Evolutionary conservation across 2,113 vertebrate genomes (phyloP).

Genomic region (Talpa occidentalis): DNA sequence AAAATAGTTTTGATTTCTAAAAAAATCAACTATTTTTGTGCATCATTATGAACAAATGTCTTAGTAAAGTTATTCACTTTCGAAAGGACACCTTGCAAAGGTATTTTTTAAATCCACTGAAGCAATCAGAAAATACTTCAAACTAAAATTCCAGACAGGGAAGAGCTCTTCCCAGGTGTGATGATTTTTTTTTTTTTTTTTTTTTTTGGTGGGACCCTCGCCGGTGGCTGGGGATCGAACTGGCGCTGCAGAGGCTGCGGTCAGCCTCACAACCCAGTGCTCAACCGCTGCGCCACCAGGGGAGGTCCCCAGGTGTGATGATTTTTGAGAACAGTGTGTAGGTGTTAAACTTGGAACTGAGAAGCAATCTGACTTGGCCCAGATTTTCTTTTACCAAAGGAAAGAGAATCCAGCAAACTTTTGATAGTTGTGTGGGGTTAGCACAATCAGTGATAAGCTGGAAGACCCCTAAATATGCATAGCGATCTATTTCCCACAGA

Average conservation of each 20-base stretch:
- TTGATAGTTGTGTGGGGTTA: neutral
- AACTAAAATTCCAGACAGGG: neutral
- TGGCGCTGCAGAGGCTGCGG: too few relatives aligned
- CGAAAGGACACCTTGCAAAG: neutral
- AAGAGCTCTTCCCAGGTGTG: neutral
- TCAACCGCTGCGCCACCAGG: too few relatives aligned
- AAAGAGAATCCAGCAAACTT: neutral
- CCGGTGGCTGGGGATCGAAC: too few relatives aligned
- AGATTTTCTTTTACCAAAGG: neutral
- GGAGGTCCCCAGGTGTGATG: neutral
- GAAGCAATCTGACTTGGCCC: neutral
- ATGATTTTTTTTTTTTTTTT: neutral
- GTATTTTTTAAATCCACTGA: neutral
- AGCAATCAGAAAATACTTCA: slow-evolving; percentile 23
- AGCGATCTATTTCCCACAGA: neutral
- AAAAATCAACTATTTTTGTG: slow-evolving; percentile 13
- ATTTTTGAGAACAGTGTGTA: neutral
- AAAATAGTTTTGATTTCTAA: slow-evolving; percentile 13
- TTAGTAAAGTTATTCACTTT: neutral
- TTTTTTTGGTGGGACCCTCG: too few relatives aligned
- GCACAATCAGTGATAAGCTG: neutral
- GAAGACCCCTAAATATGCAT: neutral
- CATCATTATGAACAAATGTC: slow-evolving; percentile 3
- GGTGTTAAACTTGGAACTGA: neutral
- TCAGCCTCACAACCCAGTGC: too few relatives aligned